Evolutionary conservation across 2,113 vertebrate species (phyloP).

Genomic region (Alectura lathami): DNA sequence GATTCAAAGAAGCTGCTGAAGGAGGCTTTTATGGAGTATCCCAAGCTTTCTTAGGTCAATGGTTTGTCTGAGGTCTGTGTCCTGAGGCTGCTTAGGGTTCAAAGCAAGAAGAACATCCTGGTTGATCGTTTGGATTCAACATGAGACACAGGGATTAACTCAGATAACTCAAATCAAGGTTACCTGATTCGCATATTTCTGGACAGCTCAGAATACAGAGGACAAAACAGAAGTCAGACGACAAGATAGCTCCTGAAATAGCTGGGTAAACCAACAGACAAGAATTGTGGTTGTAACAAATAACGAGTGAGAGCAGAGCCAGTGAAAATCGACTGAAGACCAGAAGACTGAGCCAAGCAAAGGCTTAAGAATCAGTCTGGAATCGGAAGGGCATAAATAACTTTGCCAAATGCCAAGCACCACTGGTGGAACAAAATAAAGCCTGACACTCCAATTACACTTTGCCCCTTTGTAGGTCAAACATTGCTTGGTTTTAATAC

Average conservation of each 20-base stretch:
- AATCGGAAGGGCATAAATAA: not conserved
- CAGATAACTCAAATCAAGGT: not conserved
- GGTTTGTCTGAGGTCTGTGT: not conserved
- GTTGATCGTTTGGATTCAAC: not conserved
- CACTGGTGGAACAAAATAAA: not conserved
- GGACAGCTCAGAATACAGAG: not conserved
- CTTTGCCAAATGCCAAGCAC: not conserved
- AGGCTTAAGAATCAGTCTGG: not conserved
- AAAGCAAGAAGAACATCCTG: not conserved
- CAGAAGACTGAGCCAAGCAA: not conserved
- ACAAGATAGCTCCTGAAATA: not conserved
- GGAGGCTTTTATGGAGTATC: not conserved
- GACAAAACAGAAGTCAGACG: not conserved
- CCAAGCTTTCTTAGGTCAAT: not conserved
- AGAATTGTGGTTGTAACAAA: not conserved
- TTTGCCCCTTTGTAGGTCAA: not conserved
- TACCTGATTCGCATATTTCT: not conserved
- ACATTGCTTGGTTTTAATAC: not conserved
- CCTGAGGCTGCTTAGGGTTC: not conserved
- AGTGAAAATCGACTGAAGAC: not conserved
- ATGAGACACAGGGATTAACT: not conserved
- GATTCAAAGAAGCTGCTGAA: not conserved
- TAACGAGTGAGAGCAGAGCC: not conserved
- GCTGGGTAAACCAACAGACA: not conserved
- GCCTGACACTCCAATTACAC: not conserved